Conservation (phyloP, 2,113 vertebrate genomes). For the Takifugu flavidus region DNA sequence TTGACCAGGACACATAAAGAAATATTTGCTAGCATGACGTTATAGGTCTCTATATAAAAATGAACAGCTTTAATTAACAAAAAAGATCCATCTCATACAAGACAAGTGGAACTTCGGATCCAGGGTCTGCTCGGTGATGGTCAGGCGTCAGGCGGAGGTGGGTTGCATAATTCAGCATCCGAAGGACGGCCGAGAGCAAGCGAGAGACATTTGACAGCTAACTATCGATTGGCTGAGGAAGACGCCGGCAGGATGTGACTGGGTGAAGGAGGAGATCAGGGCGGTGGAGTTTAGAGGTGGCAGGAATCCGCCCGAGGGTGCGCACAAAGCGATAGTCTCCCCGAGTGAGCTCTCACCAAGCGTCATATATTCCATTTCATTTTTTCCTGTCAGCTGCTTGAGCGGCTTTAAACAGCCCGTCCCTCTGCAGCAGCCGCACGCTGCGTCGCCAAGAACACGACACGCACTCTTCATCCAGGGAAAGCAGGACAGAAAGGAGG, state of each 20-base stretch:
- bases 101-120: no score
- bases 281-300: neutral
- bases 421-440: slow-evolving; percentile 40
- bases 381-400: slow-evolving; percentile 43
- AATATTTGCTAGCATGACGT: neutral
- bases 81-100: no score
- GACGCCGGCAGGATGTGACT: neutral
- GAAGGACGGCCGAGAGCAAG: neutral
- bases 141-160: no score
- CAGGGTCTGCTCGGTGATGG: no score
- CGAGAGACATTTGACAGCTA: no score
- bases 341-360: no score
- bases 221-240: neutral
- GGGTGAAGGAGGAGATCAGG: neutral
- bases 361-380: neutral
- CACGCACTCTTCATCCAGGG: slow-evolving; percentile 38
- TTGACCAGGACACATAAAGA: slow-evolving; percentile 19
- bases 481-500: slow-evolving; percentile 36
- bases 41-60: no score
- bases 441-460: slow-evolving; percentile 56
- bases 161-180: neutral
- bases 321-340: neutral
- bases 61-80: no score
- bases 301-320: neutral
- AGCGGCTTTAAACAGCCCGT: slow-evolving; percentile 47